These are phyloP conservation scores for Mermis nigrescens DNA, from an alignment of 2,888 invertebrate genomes.

Conservation along the genomic window DNA sequence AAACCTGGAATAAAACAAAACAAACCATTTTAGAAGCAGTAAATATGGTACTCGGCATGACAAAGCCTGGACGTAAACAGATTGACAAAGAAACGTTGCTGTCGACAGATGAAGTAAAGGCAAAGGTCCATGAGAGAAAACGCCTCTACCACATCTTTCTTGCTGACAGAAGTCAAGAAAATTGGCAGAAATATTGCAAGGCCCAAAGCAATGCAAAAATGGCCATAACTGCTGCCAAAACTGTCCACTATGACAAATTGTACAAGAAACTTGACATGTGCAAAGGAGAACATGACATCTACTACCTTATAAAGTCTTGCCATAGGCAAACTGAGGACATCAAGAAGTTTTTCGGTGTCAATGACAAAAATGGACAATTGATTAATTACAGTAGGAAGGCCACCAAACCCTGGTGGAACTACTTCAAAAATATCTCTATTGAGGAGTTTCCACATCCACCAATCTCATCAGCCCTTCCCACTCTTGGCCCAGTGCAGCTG, in stretches of 20 bases:
- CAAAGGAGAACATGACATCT: neutral
- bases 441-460: conserved; percentile 4
- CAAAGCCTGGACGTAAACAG: neutral
- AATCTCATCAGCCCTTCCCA: neutral
- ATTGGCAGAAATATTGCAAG: no score
- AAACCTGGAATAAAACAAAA: neutral
- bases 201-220: no score
- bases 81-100: neutral
- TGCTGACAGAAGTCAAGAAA: no score
- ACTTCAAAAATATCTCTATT: neutral
- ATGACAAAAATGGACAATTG: neutral
- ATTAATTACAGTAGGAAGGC: neutral
- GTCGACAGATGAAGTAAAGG: neutral
- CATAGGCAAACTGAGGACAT: neutral
- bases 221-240: neutral
- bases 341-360: neutral
- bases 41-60: neutral
- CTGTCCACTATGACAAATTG: neutral
- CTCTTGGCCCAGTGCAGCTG: neutral
- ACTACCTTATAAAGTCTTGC: neutral
- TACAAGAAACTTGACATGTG: neutral
- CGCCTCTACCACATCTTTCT: neutral
- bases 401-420: neutral
- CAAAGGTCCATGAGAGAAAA: neutral
- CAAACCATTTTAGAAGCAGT: neutral